Base-by-base conservation (phyloP, 2,797 vertebrate species). In the Tachyglossus aculeatus region DNA sequence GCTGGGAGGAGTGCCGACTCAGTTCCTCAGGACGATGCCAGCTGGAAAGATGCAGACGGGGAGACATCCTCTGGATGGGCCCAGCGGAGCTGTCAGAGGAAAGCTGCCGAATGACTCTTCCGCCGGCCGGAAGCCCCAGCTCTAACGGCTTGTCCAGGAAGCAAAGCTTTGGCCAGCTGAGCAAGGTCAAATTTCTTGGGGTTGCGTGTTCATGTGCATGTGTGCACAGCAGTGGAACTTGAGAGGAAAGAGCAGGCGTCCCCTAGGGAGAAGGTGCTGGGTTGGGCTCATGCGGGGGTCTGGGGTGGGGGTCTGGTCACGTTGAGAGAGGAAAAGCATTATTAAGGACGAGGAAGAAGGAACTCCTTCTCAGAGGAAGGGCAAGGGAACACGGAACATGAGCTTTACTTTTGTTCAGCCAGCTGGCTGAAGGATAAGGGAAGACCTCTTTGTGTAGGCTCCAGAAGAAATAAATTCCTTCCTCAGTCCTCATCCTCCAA, bases 131-230 rank as follows among this genome's bases (percentile, higher is more conserved):
- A 82, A 82, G 73, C 75, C 67, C 21, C 61, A 12, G 77, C 79
- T 72, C 7, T 77, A 70, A 77, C 73, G 77, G 70, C 72, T 84
- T 74, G 81, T 61, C 74, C 77, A 59, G 72, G 81, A 82, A 82
- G 78, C 61, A 29, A 4, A 6, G 53, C n/a, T 39, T 68, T 27
- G 76, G 80, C 73, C 76, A 58, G 80, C 80, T 62, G 67, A 76
- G 74, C 16, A 19, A 54, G 75, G 65, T 78, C 71, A 60, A 59
- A 59, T 78, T 81, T 80, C 75, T 77, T 43, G 59, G 53, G 72
- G n/a, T 67, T 77, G 75, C n/a, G n/a, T n/a, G n/a, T n/a, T n/a
- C n/a, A n/a, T n/a, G n/a, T n/a, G n/a, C n/a, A n/a, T n/a, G n/a
- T n/a, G n/a, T n/a, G 78, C 78, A 50, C 64, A 3, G 78, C 8